Base-by-base conservation (phyloP, 1,140 invertebrate genomes). In the Conopomorpha cramerella region DNA sequence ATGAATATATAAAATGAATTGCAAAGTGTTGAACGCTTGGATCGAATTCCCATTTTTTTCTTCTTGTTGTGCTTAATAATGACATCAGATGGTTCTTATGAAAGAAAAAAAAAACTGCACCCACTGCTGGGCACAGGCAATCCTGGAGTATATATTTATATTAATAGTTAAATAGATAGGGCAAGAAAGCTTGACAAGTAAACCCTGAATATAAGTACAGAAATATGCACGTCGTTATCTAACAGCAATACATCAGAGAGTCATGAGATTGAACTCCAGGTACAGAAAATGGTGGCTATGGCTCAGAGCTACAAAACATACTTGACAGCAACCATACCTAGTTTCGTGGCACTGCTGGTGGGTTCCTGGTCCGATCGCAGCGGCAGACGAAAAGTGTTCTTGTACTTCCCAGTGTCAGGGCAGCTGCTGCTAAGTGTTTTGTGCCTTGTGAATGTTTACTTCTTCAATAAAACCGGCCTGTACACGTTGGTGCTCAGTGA, bases 311-410 rank as follows among this genome's bases (percentile, higher is more conserved):
- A 49, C 52, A 70, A 46, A 30, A 70, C 59, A 2, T 56, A 59
- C 14, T 41, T 76, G 7, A 49, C 58, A 26, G 62, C 62, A 23
- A 67, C 58, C 8, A 17, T 64, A 46, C 77, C 45, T 41, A 86
- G 85, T 81, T 6, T 86, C 74, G 56, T 81, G 79, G 28, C 86
- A 77, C 55, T 88, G 71, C 32, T 68, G 81, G 28, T 84, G 79
- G 64, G 86, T 71, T 32, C 81, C 2, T 74, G 54, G 48, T 82
- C 82, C 29, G 83, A 84, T 42, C 64, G 58, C 26, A 77, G 81
- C 14, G 78, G 81, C 16, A 67, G 76, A 36, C 68, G 85, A 43
- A 81, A 84, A 43, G 77, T 84, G 7, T 74, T 80, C 18, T 68
- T 82, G 15, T 32, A 78, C 8, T 25, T 77, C 7, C 71, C 74